A percentile compares a stretch with the other conserved stretches of the same genome.
Conservation (phyloP, 2,113 vertebrate species). For the Trogon surrucura region DNA sequence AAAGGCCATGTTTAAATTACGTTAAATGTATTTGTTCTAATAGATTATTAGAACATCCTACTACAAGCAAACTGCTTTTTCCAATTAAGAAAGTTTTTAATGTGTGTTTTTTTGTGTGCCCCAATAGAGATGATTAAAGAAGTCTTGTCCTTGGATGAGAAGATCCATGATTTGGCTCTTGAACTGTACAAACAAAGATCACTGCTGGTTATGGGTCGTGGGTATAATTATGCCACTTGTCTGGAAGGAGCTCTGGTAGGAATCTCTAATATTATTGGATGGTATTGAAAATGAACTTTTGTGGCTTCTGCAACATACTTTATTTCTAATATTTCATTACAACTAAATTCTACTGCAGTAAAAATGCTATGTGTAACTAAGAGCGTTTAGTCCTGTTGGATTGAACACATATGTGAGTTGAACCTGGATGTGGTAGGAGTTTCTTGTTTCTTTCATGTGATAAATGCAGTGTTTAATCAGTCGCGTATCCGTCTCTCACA, state of each 20-base stretch:
- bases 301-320: neutral
- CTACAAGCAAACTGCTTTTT: neutral
- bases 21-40: neutral
- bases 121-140: conserved; percentile 86
- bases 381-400: neutral
- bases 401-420: neutral
- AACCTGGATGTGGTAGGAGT: neutral
- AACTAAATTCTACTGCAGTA: neutral
- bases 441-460: neutral
- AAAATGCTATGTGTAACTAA: neutral
- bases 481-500: accelerated
- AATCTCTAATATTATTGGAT: neutral
- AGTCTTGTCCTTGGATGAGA: conserved; percentile 87
- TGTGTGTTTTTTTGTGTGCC: neutral
- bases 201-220: conserved; percentile 94
- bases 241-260: conserved; percentile 97
- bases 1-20: neutral
- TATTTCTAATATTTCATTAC: neutral
- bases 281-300: neutral
- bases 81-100: neutral
- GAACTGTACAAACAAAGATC: conserved; percentile 91
- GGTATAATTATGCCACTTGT: conserved; percentile 95
- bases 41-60: neutral
- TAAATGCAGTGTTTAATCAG: neutral
- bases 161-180: conserved; percentile 88